Evolutionary conservation across 2,888 invertebrate species (phyloP), one percentile per base, ranked within the genome.

Genomic region (Cosmopolites sordidus): DNA sequence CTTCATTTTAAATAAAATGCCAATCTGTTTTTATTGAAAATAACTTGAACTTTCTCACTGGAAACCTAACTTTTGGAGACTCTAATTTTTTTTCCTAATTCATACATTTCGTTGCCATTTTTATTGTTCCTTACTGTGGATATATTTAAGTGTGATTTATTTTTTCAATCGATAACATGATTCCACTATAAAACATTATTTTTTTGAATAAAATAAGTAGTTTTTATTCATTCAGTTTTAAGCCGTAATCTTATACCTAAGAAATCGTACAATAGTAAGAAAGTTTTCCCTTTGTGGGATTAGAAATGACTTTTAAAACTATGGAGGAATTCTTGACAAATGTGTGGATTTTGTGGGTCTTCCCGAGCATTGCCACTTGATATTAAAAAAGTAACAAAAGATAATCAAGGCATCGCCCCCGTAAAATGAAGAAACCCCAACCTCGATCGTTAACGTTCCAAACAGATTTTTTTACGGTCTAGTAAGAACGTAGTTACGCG

Each of bases 241-340:
- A 22, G 33, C 11, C 27, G 66, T 64, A 67, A 67, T 62, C 59
- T 52, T 60, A 67, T 61, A 61, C 57, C 60, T 38, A 46, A 58
- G 67, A 65, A 67, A 63, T 65, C 67, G 51, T 66, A 67, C 58
- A 63, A 64, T 61, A 59, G 57, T 62, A 65, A 66, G 67, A 67
- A 67, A 66, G 66, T 66, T 66, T 67, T 66, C 64, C 63, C 60
- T 61, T 58, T 58, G 45, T 57, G 46, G 63, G 64, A 64, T 64
- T 66, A 65, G 59, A 60, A 60, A 58, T 56, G 60, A 51, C 39
- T 52, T 51, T 45, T 44, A 44, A 30, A 41, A 48, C 51, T 52
- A 47, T 49, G 40, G 33, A 52, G 45, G 48, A 56, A 56, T 56
- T 56, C 49, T 48, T 52, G 56, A 48, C 56, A 56, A 56, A 56